Percentiles rank a stretch among this genome's conserved stretches.
Evolutionary conservation across 30 jellyfish, hydroid and myxozoan genomes (phyloP).

Genomic region (Catostylus mosaicus): DNA sequence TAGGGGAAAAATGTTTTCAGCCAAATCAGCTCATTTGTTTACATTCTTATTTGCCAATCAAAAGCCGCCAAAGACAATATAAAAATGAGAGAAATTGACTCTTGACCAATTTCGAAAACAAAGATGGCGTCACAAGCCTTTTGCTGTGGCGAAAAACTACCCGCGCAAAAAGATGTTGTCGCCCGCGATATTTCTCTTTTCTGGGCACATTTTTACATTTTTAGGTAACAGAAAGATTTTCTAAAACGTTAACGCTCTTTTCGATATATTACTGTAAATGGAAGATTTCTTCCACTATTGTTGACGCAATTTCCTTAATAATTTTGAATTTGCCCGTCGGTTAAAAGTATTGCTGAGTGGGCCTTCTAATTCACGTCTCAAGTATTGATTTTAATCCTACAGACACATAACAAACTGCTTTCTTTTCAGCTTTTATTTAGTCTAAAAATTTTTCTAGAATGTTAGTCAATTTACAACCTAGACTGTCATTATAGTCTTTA

Average conservation of each 20-base stretch:
- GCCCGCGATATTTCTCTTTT: conserved; percentile 14
- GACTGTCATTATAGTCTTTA: no score
- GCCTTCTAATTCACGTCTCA: conserved; percentile 15
- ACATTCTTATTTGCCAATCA: neutral
- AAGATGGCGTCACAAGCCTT: neutral
- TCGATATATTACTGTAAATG: neutral
- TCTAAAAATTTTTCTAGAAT: no score
- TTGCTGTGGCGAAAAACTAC: neutral
- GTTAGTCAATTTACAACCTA: no score
- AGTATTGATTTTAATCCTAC: no score
- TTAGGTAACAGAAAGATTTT: neutral
- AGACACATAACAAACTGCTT: no score
- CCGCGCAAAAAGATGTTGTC: neutral
- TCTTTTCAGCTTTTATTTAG: no score
- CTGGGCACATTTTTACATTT: neutral
- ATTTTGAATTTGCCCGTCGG: neutral
- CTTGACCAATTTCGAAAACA: conserved; percentile 5
- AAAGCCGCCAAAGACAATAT: neutral
- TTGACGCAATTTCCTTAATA: neutral
- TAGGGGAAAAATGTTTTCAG: neutral
- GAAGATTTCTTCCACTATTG: neutral
- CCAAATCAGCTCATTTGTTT: neutral
- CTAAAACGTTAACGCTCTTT: neutral
- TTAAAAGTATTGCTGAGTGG: neutral
- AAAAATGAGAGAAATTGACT: neutral